Evolutionary conservation across 2,797 vertebrate genomes (phyloP).

Genomic region (Denticeps clupeoides): DNA sequence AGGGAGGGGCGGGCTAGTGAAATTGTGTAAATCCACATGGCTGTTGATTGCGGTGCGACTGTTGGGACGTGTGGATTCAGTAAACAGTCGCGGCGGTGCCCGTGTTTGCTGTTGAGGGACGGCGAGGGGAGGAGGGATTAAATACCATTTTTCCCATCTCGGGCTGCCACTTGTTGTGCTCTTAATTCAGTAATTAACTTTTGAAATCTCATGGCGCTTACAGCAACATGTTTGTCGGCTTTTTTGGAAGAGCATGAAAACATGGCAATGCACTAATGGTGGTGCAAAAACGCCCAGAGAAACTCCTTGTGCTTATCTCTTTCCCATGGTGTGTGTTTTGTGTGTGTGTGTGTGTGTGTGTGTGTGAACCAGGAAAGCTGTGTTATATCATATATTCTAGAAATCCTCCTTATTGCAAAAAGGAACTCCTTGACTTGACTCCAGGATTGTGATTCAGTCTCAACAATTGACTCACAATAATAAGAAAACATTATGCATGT

Average conservation of each 20-base stretch:
- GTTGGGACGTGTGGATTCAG: slow-evolving; percentile 44
- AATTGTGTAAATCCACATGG: slow-evolving; percentile 39
- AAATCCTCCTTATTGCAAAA: too few species aligned
- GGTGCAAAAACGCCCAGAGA: slow-evolving; percentile 31
- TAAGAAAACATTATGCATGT: too few species aligned
- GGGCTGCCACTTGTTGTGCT: slow-evolving; percentile 44
- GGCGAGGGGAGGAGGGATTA: slow-evolving; percentile 37
- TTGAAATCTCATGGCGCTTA: slow-evolving; percentile 43
- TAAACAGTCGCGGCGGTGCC: slow-evolving; percentile 46
- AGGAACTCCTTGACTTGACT: too few species aligned
- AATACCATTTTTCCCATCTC: slow-evolving; percentile 38
- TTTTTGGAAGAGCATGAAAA: slow-evolving; percentile 37
- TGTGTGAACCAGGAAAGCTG: not conserved
- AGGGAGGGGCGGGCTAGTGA: slow-evolving; percentile 10
- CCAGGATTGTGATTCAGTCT: too few species aligned
- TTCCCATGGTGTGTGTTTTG: not conserved
- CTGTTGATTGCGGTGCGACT: slow-evolving; percentile 47
- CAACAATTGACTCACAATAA: too few species aligned
- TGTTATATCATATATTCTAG: too few species aligned
- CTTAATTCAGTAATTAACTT: slow-evolving; percentile 62
- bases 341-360: too few species aligned
- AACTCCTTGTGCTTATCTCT: slow-evolving; percentile 35
- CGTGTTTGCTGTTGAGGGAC: slow-evolving; percentile 27
- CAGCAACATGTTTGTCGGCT: slow-evolving; percentile 23
- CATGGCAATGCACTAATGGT: slow-evolving; percentile 20